Base-by-base conservation (phyloP, 2,888 invertebrate genomes). In the Amitus sp. region DNA sequence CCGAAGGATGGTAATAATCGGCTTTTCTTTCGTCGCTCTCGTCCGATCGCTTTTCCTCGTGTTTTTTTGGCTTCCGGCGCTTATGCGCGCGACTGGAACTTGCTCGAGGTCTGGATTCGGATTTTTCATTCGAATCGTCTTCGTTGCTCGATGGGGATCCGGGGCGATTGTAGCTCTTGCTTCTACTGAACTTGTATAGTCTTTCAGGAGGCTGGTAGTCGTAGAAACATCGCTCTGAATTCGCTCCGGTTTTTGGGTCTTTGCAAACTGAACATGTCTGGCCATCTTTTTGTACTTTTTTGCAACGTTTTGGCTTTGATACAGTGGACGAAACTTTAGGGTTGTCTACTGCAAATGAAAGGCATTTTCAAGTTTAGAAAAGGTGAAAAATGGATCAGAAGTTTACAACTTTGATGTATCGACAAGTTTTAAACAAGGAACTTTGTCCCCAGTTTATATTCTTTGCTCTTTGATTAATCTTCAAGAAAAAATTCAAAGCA, bases 141-240 rank as follows among this genome's bases (percentile, higher is more conserved):
- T 56, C 27, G 30, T 57, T 20, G 5, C 42, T 20, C 17, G 33
- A 43, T 13, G 45, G 42, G 0, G 39, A 27, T 3, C 69, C 47
- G 0, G 74, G 74, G 20, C 70, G 70, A 1, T 77, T 79, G 27
- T 78, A 80, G 9, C 68, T 73, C 50, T 77, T 79, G 1, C 76
- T 75, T 18, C 68, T 73, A 19, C 63, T 77, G 50, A 72, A 82
- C 17, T 76, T 73, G 64, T 79, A 82, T 2, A 76, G 59, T 55
- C 77, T 79, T 18, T 81, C 82, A 18, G 75, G 72, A 0, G 81
- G 86, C 51, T 86, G 83, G 15, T 85, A 83, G 2, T 83, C 83
- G 72, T 87, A 88, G 1, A 85, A 85, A 66, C 88, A 88, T 57
- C 86, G 84, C 58, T 88, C 87, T 50, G 84, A 87, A 66, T 84